phyloP scores from a whole-genome alignment of 2,888 invertebrate genomes.

The Masnerella sp. region DNA sequence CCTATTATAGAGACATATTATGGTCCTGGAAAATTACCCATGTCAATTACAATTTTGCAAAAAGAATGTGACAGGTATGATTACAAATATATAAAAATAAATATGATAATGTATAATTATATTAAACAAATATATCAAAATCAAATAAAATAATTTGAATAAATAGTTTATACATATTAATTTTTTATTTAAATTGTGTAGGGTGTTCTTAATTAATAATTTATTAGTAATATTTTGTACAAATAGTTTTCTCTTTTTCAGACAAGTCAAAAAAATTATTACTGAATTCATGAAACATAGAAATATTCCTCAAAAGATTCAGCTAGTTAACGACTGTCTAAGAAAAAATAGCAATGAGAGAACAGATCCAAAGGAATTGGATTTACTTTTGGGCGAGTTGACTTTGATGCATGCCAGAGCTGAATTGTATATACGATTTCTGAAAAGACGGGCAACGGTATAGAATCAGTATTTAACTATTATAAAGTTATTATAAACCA shows the following conservation, averaged over 20 bases:
- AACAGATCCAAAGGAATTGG: conserved; percentile 89
- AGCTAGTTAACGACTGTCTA: conserved; percentile 81
- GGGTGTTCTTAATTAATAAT: too few species aligned
- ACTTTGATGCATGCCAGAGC: conserved; percentile 93
- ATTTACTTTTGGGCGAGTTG: conserved; percentile 92
- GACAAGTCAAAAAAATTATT: conserved; percentile 81
- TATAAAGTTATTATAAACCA: too few species aligned
- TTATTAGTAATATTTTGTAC: too few species aligned
- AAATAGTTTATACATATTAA: too few species aligned
- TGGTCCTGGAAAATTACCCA: conserved; percentile 86
- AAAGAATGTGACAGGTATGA: conserved; percentile 84
- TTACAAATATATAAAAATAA: not conserved
- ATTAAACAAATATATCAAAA: too few species aligned
- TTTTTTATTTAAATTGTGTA: too few species aligned
- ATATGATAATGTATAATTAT: too few species aligned
- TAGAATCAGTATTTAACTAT: too few species aligned
- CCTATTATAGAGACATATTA: conserved; percentile 94
- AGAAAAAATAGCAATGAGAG: conserved; percentile 79
- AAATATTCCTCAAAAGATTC: conserved; percentile 82
- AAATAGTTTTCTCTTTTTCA: too few species aligned
- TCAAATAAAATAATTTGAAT: too few species aligned
- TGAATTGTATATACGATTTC: conserved; percentile 94
- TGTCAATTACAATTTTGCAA: conserved; percentile 86
- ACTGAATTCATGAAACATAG: conserved; percentile 86
- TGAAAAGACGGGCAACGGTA: conserved; percentile 87